Evolutionary conservation across 2,888 invertebrate species (phyloP).

Genomic region (Julus scanicus): DNA sequence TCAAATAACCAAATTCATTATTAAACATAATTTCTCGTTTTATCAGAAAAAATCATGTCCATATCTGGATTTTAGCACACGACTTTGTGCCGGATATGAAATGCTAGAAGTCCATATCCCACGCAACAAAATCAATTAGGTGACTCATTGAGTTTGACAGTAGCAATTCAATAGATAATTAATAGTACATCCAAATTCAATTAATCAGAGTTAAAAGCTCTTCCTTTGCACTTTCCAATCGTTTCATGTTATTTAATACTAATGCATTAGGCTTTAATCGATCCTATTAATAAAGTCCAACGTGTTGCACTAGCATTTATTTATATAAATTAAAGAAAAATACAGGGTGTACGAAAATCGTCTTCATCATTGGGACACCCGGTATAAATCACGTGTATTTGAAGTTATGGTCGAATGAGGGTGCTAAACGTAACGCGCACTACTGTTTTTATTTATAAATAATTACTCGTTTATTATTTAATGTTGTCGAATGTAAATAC

Average conservation of each 20-base stretch:
- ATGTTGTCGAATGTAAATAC: neutral
- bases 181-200: conserved; percentile 32
- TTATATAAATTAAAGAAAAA: conserved; percentile 13
- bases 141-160: neutral
- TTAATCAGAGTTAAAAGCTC: conserved; percentile 30
- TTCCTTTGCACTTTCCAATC: neutral
- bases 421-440: neutral
- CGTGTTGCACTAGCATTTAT: neutral
- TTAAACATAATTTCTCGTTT: too few species aligned
- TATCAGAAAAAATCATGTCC: too few species aligned
- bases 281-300: conserved; percentile 8
- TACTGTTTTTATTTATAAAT: neutral
- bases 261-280: conserved; percentile 28
- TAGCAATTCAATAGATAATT: conserved; percentile 38
- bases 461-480: neutral
- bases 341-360: neutral
- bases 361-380: neutral
- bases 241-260: conserved; percentile 16
- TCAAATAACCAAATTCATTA: too few species aligned
- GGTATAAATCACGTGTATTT: neutral
- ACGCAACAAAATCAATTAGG: conserved; percentile 22
- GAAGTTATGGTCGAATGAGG: neutral
- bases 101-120: neutral
- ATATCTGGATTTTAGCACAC: neutral
- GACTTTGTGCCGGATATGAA: neutral